Percentiles rank a stretch among this genome's conserved stretches.
These are phyloP conservation scores for Rhagophthalmus giganteus DNA, from an alignment of 2,888 invertebrate species.

Conservation along the genomic window DNA sequence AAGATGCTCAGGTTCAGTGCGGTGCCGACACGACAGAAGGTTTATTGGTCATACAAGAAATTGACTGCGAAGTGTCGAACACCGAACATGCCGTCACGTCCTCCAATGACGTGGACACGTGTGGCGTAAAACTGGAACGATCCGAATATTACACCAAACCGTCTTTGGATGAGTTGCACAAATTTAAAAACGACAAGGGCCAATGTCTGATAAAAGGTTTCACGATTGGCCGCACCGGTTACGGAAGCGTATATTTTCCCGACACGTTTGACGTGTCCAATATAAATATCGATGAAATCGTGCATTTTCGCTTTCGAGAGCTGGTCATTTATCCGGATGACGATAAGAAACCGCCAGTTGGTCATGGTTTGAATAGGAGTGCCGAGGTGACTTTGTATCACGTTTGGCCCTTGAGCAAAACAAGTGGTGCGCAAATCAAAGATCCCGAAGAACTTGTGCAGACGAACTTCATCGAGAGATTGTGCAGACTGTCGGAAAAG, in stretches of 20 bases:
- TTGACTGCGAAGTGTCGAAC: too few species aligned
- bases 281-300: conserved; percentile 84
- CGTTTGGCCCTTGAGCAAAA: too few species aligned
- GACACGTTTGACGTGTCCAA: conserved; percentile 83
- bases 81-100: too few species aligned
- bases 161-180: conserved; percentile 75
- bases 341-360: conserved; percentile 82
- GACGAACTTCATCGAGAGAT: conserved; percentile 83
- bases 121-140: conserved; percentile 76
- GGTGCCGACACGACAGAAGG: too few species aligned
- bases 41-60: too few species aligned
- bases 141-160: conserved; percentile 93
- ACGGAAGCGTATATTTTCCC: conserved; percentile 87
- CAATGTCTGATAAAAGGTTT: conserved; percentile 84
- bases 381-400: too few species aligned
- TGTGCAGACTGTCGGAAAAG: conserved; percentile 81
- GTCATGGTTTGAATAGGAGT: conserved; percentile 81
- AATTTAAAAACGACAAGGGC: conserved; percentile 72
- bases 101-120: too few species aligned
- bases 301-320: conserved; percentile 92
- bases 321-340: conserved; percentile 94
- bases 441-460: conserved; percentile 76
- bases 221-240: conserved; percentile 85
- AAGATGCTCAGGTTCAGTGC: too few species aligned
- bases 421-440: conserved; percentile 89